phyloP scores from a whole-genome alignment of 2,797 vertebrate genomes.

The Lepilemur ruficaudatus region DNA sequence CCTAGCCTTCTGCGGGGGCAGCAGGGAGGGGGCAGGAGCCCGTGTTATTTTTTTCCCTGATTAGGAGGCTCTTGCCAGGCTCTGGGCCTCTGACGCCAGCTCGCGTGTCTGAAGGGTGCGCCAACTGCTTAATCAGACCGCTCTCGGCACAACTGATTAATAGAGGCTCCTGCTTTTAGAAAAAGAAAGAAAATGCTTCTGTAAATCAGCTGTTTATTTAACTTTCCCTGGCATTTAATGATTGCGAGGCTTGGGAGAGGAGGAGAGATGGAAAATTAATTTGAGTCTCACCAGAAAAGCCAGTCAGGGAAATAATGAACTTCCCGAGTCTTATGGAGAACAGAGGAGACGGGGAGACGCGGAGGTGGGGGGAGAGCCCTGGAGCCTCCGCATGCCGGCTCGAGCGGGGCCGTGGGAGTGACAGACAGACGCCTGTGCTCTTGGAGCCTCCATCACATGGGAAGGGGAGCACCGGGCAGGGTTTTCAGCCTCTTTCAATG shows the following conservation, averaged over 20 bases:
- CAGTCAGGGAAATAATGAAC: slow-evolving; percentile 73
- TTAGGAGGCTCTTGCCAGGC: background rate
- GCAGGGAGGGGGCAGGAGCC: rapidly evolving
- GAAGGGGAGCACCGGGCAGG: background rate
- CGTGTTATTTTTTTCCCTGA: background rate
- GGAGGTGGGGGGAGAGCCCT: background rate
- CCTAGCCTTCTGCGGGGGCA: background rate
- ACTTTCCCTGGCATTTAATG: slow-evolving; percentile 78
- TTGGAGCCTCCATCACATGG: background rate
- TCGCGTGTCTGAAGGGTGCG: background rate
- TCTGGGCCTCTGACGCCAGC: slow-evolving; percentile 6
- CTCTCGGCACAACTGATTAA: slow-evolving; percentile 69
- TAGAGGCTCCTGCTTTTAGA: slow-evolving; percentile 57
- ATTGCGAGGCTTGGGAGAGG: slow-evolving; percentile 60
- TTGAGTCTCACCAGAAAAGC: slow-evolving; percentile 64
- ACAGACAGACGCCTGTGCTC: background rate
- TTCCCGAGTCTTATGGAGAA: slow-evolving; percentile 14
- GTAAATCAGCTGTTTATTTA: slow-evolving; percentile 79
- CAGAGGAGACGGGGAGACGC: background rate
- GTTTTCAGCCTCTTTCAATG: background rate
- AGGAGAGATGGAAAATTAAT: slow-evolving; percentile 75
- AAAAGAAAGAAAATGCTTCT: slow-evolving; percentile 65
- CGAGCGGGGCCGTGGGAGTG: rapidly evolving
- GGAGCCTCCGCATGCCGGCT: rapidly evolving
- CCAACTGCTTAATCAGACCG: slow-evolving; percentile 66